Conservation (phyloP, 2,797 vertebrate species). For the Gymnothorax reevesii region DNA sequence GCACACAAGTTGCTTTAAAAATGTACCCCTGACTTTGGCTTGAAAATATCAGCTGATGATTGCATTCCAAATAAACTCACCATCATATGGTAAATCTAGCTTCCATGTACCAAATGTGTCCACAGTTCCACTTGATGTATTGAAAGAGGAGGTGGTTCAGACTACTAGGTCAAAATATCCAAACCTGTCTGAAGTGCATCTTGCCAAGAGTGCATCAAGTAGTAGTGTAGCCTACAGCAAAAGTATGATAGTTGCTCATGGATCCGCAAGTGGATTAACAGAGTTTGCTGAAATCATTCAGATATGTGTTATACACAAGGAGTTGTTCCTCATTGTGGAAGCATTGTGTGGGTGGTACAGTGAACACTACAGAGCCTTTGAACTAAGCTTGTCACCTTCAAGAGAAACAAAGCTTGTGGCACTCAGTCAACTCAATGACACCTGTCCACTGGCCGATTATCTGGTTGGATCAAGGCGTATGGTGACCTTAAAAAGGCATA, state of each 20-base stretch:
- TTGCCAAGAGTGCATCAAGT: conserved; percentile 6
- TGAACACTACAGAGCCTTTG: conserved; percentile 22
- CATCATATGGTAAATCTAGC: not conserved
- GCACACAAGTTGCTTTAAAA: not conserved
- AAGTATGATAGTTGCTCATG: conserved; percentile 40
- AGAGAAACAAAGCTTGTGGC: conserved; percentile 26
- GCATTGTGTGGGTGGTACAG: conserved; percentile 26
- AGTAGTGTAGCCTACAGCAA: conserved; percentile 33
- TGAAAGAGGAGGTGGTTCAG: conserved; percentile 19
- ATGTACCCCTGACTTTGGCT: not conserved
- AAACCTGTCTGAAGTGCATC: conserved; percentile 9
- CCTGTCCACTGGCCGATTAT: conserved; percentile 24
- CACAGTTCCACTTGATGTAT: conserved; percentile 18
- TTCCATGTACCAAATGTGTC: conserved; percentile 23
- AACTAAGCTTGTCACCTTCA: not conserved
- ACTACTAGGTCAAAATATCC: conserved; percentile 23
- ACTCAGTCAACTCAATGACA: conserved; percentile 20
- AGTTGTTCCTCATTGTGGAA: conserved; percentile 32
- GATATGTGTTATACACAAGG: conserved; percentile 32
- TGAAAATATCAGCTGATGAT: not conserved
- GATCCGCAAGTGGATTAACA: conserved; percentile 36
- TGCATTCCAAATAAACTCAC: not conserved
- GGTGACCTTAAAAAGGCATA: conserved; percentile 17
- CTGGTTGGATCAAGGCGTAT: conserved; percentile 21
- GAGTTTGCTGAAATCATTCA: conserved; percentile 41